phyloP scores from a whole-genome alignment of 30 jellyfish, hydroid and myxozoan species.

The Thelohanellus kitauei region DNA sequence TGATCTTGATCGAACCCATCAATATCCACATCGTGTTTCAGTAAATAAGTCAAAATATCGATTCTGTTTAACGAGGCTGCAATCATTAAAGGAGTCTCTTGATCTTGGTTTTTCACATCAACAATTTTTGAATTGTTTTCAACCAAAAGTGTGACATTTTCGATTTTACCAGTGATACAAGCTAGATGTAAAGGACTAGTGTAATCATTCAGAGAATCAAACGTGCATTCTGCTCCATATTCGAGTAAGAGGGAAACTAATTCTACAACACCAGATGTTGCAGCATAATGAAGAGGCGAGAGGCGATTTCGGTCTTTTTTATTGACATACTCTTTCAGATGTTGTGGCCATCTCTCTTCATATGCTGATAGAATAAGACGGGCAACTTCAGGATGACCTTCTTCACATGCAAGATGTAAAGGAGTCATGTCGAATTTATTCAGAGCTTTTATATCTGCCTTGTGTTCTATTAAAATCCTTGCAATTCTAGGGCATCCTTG shows the following conservation, averaged over 20 bases:
- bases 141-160: slow-evolving; percentile 12
- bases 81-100: slow-evolving; percentile 19
- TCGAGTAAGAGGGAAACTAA: slow-evolving; percentile 2
- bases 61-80: slow-evolving; percentile 21
- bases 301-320: too few species aligned
- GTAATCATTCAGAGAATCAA: slow-evolving; percentile 7
- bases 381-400: slow-evolving; percentile 6
- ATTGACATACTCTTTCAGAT: too few species aligned
- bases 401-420: slow-evolving; percentile 33
- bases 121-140: slow-evolving; percentile 2
- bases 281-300: slow-evolving; percentile 30
- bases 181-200: slow-evolving; percentile 23
- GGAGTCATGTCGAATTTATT: slow-evolving; percentile 35
- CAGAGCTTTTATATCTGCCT: slow-evolving; percentile 20
- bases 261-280: slow-evolving; percentile 11
- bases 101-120: slow-evolving; percentile 10
- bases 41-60: slow-evolving; percentile 8
- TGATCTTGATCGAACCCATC: slow-evolving; percentile 23
- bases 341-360: neutral
- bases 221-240: too few species aligned
- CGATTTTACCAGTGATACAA: slow-evolving; percentile 12
- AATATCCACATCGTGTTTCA: slow-evolving; percentile 8
- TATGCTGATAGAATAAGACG: neutral
- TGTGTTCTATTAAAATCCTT: slow-evolving; percentile 13
- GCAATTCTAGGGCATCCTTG: slow-evolving; percentile 21